A percentile compares a stretch with the other conserved stretches of the same genome.
Conservation (phyloP, 2,797 vertebrate genomes). For the Ataeniobius toweri region DNA sequence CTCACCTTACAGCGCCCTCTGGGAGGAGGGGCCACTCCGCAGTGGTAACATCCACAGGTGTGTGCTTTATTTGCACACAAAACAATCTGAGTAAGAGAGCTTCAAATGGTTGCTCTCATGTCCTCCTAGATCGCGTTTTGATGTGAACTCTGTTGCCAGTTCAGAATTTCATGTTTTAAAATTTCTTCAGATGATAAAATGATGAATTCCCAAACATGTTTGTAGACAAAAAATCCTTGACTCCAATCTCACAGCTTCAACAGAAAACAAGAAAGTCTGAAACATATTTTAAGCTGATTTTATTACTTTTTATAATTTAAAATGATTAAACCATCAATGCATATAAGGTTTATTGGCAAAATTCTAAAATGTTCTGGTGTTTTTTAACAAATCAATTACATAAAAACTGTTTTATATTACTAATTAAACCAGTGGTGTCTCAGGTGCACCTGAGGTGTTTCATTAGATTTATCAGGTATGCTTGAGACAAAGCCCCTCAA, state of each 20-base stretch:
- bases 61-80: conserved; percentile 50
- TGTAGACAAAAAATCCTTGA: background rate
- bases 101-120: conserved; percentile 6
- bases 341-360: background rate
- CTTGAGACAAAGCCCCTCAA: too few species aligned
- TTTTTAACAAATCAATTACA: background rate
- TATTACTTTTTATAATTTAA: background rate
- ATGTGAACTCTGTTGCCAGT: too few species aligned
- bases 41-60: conserved; percentile 46
- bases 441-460: background rate
- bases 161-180: background rate
- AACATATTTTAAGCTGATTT: background rate
- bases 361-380: background rate
- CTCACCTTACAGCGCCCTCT: conserved; percentile 53
- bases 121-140: background rate
- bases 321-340: background rate
- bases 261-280: background rate
- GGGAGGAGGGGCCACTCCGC: conserved; percentile 57
- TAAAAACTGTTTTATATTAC: background rate
- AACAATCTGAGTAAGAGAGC: conserved; percentile 44
- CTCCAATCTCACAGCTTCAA: background rate
- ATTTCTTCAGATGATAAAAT: background rate
- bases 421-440: background rate
- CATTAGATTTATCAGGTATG: background rate
- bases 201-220: background rate